Base-by-base conservation (phyloP, 2,797 vertebrate genomes). In the Lutjanus argentimaculatus region DNA sequence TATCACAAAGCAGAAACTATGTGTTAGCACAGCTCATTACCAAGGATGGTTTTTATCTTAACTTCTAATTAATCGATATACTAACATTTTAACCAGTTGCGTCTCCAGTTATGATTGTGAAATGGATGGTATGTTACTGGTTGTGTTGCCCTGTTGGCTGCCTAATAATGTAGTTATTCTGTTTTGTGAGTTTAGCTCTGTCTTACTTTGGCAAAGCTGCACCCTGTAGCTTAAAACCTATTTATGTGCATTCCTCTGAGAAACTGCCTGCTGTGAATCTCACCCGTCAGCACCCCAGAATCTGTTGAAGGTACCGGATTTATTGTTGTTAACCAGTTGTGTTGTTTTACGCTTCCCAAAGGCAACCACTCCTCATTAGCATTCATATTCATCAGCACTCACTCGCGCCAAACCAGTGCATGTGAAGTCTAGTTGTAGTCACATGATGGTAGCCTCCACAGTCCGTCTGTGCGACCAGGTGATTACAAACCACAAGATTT, bases 181-280 rank as follows among this genome's bases (percentile, higher is more conserved):
- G 57, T 85, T 84, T 65, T 49, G 69, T 82, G 70, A 75, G 62
- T 63, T 79, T 76, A 71, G 65, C 65, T 68, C 21, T 49, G 67
- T 80, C 65, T 85, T 64, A 79, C 22, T 79, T 73, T 75, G 72
- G 68, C 68, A 75, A 70, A 43, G 56, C 61, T 53, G 22, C 15
- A 6, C 65, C 12, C 25, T 67, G 59, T 78, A 66, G 78, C 85
- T 78, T 70, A 16, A 84, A 84, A 67, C 48, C 45, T 85, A 80
- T 88, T 91, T 89, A 67, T 82, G 81, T 88, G 85, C 92, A 91
- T 93, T 94, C 90, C 84, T 91, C 69, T 80, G 71, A 80, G 65
- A 87, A 81, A 88, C 77, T 78, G 85, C 83, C 81, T 85, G 83
- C 87, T 90, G 89, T 89, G 88, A 91, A 89, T 87, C 65, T 78